These are phyloP conservation scores for Stratiolaelaps scimitus DNA, from an alignment of 1,140 invertebrate species.

Conservation along the genomic window DNA sequence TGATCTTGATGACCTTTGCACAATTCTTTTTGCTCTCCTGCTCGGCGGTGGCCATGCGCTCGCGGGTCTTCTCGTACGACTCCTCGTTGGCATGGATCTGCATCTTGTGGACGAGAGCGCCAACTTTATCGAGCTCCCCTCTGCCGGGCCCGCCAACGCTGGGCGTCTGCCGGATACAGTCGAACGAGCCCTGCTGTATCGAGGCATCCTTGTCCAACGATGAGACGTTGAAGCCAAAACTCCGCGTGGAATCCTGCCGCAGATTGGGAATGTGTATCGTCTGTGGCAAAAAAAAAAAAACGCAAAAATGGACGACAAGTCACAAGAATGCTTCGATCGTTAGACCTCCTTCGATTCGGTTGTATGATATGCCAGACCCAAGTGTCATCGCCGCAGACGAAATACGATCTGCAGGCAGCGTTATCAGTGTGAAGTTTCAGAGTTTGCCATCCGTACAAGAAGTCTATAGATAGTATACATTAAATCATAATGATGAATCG, in stretches of 20 bases:
- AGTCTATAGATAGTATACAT: too few species aligned
- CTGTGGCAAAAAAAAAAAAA: neutral
- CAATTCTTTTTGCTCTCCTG: slow-evolving; percentile 79
- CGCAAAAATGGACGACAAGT: neutral
- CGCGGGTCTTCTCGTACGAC: slow-evolving; percentile 75
- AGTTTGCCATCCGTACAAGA: too few species aligned
- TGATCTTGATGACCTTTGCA: slow-evolving; percentile 28
- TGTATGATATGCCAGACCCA: too few species aligned
- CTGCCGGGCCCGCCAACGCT: neutral
- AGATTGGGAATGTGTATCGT: slow-evolving; percentile 28
- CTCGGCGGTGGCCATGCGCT: slow-evolving; percentile 69
- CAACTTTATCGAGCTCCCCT: slow-evolving; percentile 55
- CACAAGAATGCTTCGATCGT: neutral
- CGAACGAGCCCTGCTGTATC: slow-evolving; percentile 22
- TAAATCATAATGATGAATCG: too few species aligned
- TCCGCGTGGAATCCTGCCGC: slow-evolving; percentile 22
- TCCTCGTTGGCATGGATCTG: slow-evolving; percentile 83
- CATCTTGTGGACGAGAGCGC: slow-evolving; percentile 66
- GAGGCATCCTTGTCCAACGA: slow-evolving; percentile 25
- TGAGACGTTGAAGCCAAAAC: slow-evolving; percentile 11
- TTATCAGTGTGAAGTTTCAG: too few species aligned
- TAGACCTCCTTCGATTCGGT: too few species aligned
- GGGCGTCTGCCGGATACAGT: slow-evolving; percentile 13
- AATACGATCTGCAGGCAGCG: too few species aligned
- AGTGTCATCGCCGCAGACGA: too few species aligned